These are phyloP conservation scores for Scaptomyza hsui DNA, from an alignment of 1,140 invertebrate genomes.

Conservation along the genomic window DNA sequence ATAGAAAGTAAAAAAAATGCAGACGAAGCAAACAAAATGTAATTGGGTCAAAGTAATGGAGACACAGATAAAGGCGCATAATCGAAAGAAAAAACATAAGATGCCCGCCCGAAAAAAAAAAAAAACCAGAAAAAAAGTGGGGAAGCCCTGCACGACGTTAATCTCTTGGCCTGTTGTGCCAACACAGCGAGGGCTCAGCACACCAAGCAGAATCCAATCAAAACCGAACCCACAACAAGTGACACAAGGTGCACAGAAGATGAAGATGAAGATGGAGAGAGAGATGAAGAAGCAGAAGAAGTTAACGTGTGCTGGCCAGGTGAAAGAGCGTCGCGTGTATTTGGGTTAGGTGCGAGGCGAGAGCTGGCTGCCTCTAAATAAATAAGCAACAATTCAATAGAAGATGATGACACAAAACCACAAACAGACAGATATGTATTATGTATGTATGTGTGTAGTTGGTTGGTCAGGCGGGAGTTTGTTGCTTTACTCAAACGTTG, in stretches of 20 bases:
- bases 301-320: not conserved
- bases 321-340: constrained; percentile 45
- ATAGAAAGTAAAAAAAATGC: constrained; percentile 76
- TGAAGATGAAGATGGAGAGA: no score
- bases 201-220: constrained; percentile 4
- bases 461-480: not conserved
- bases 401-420: constrained; percentile 73
- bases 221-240: constrained; percentile 41
- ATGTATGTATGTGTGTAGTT: no score
- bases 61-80: constrained; percentile 72
- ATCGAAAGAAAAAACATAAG: constrained; percentile 44
- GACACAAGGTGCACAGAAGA: constrained; percentile 69
- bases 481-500: not conserved
- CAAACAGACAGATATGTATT: constrained; percentile 21
- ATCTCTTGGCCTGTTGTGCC: constrained; percentile 66
- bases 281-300: not conserved
- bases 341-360: constrained; percentile 58
- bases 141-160: constrained; percentile 29
- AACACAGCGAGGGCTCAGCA: constrained; percentile 41
- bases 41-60: constrained; percentile 76
- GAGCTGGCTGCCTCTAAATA: constrained; percentile 32
- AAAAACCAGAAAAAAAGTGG: not conserved
- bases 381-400: constrained; percentile 48
- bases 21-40: constrained; percentile 18
- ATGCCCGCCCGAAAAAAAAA: constrained; percentile 7